These are phyloP conservation scores for Trichonephila inaurata DNA, from an alignment of 1,140 invertebrate genomes.

Conservation along the genomic window DNA sequence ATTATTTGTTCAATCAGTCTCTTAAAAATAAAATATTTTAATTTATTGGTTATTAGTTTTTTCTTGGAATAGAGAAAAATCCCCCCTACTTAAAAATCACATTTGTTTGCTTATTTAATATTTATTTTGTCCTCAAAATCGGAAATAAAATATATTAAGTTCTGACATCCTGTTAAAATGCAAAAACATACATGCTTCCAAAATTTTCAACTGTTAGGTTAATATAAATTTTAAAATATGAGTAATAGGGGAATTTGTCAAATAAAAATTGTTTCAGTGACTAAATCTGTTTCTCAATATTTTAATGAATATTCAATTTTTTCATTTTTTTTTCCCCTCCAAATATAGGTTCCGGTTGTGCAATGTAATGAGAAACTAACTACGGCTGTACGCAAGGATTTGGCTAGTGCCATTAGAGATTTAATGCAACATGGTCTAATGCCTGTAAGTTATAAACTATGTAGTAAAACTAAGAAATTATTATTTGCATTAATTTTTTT, in stretches of 20 bases:
- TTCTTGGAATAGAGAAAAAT: background rate
- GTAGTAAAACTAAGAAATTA: too few relatives aligned
- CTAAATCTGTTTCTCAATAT: too few relatives aligned
- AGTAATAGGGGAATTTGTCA: too few relatives aligned
- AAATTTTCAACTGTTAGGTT: too few relatives aligned
- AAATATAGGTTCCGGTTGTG: constrained; percentile 82
- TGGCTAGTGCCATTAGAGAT: constrained; percentile 93
- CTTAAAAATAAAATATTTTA: background rate
- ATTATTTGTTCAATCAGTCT: background rate
- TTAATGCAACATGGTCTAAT: constrained; percentile 96
- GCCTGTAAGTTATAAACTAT: constrained; percentile 80
- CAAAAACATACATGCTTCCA: too few relatives aligned
- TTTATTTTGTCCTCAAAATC: background rate
- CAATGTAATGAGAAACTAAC: constrained; percentile 88
- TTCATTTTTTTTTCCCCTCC: background rate
- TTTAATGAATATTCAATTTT: too few relatives aligned
- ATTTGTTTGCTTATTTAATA: background rate
- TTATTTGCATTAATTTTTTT: background rate
- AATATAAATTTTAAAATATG: too few relatives aligned
- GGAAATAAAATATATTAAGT: background rate
- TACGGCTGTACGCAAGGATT: constrained; percentile 93
- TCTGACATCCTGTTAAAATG: too few relatives aligned
- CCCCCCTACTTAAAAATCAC: background rate
- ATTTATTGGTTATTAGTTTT: background rate
- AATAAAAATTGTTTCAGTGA: too few relatives aligned